A percentile compares a stretch with the other conserved stretches of the same genome.
These are phyloP conservation scores for Pogonocherus hispidulus DNA, from an alignment of 2,888 invertebrate species.

Conservation along the genomic window DNA sequence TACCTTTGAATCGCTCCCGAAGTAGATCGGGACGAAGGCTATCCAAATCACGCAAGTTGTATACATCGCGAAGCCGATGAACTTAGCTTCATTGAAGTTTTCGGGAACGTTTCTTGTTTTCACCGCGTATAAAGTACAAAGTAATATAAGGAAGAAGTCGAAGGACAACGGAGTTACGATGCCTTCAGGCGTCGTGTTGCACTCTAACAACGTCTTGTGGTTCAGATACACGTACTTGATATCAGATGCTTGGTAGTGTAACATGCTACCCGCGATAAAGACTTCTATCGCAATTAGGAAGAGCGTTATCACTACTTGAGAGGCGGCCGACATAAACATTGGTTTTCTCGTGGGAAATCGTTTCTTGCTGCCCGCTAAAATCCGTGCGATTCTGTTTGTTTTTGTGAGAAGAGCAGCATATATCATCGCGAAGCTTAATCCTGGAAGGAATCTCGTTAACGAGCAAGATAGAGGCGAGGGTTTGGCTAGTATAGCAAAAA, in stretches of 20 bases:
- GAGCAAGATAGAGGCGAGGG: slow-evolving; percentile 73
- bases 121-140: slow-evolving; percentile 85
- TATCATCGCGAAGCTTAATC: slow-evolving; percentile 78
- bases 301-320: slow-evolving; percentile 76
- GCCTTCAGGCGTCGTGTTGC: slow-evolving; percentile 74
- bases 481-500: slow-evolving; percentile 77
- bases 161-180: slow-evolving; percentile 78
- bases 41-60: slow-evolving; percentile 85
- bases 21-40: slow-evolving; percentile 84
- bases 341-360: slow-evolving; percentile 79
- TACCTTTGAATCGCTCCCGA: slow-evolving; percentile 77
- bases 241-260: slow-evolving; percentile 74
- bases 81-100: slow-evolving; percentile 84
- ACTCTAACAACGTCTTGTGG: slow-evolving; percentile 74
- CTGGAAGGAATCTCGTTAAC: slow-evolving; percentile 53
- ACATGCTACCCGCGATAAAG: slow-evolving; percentile 74
- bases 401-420: slow-evolving; percentile 83
- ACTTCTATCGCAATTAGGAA: slow-evolving; percentile 78
- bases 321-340: slow-evolving; percentile 74
- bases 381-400: slow-evolving; percentile 83
- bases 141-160: slow-evolving; percentile 78
- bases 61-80: slow-evolving; percentile 86
- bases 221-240: slow-evolving; percentile 71
- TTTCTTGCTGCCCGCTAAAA: slow-evolving; percentile 81
- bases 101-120: slow-evolving; percentile 85